Base-by-base conservation (phyloP, 2,113 vertebrate genomes). In the Sinocyclocheilus grahami region DNA sequence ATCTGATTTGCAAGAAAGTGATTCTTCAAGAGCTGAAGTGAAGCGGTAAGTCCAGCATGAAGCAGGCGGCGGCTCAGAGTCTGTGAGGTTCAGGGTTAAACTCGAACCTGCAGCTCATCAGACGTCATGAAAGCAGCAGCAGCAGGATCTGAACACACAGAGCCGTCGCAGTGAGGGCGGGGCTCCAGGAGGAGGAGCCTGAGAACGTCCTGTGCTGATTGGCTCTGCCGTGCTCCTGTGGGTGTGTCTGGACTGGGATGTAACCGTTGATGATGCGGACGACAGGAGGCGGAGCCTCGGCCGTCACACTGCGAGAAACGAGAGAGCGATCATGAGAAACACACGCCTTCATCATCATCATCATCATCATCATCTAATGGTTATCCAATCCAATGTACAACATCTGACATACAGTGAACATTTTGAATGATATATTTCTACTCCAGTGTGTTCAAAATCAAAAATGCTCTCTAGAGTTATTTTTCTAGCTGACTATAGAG, bases 191-290 rank as follows among this genome's bases (percentile, higher is more conserved):
- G 81, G 93, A 81, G 0, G 81, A 62, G 78, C 87, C 60, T 7
- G 84, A 82, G 3, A 92, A 92, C 30, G 93, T 24, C 0, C 4
- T 80, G n/a, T 83, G 3, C 0, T 92, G 92, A 51, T 91, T 92
- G 75, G 89, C 87, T 69, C 82, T n/a, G 22, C 91, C 69, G 0
- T 71, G 90, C 83, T 77, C 89, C 84, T 30, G 79, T 67, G 87
- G 74, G 9, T 89, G 90, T 2, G 95, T 93, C 85, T 95, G 91
- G 0, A 96, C 92, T 0, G 95, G 94, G 89, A 96, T 93, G 91
- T 96, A 95, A 7, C 95, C 95, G 0, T 96, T 96, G 82, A 96
- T 94, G 89, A 97, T 93, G 62, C 91, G 94, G 60, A 95, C 95
- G 89, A 93, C 85, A 0, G 94, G 93, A 11, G 95, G 94, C 0